phyloP scores from a whole-genome alignment of 2,888 invertebrate species.

The Melikaiella ostensackeni region DNA sequence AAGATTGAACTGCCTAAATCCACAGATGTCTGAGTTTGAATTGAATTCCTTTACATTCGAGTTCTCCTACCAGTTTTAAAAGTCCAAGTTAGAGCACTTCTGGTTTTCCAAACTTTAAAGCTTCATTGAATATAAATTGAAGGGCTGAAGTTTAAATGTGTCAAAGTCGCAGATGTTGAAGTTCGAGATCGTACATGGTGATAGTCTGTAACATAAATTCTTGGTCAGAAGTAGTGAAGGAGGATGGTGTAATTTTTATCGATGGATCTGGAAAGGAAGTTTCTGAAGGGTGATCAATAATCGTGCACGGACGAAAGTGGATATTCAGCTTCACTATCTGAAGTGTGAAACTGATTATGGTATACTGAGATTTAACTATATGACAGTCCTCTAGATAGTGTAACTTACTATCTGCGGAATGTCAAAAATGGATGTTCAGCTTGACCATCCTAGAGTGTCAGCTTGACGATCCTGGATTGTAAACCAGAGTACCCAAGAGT shows the following conservation, averaged over 20 bases:
- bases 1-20: not conserved
- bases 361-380: too few relatives aligned
- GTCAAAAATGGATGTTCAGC: too few relatives aligned
- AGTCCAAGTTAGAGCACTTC: constrained; percentile 2
- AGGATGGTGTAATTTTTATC: not conserved
- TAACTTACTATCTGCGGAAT: too few relatives aligned
- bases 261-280: not conserved
- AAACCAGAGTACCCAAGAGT: too few relatives aligned
- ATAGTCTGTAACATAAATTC: not conserved
- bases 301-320: too few relatives aligned
- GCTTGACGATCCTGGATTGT: too few relatives aligned
- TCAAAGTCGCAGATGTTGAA: not conserved
- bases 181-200: not conserved
- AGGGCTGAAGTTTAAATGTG: constrained; percentile 16
- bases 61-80: constrained; percentile 9
- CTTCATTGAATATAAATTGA: constrained; percentile 27
- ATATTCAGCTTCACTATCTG: too few relatives aligned
- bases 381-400: too few relatives aligned
- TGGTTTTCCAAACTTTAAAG: constrained; percentile 4
- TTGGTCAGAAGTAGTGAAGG: not conserved
- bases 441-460: too few relatives aligned
- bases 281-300: not conserved
- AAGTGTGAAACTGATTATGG: too few relatives aligned
- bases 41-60: not conserved
- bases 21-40: not conserved